Base-by-base conservation (phyloP, 2,113 vertebrate genomes). In the Tricholaema leucomelas region DNA sequence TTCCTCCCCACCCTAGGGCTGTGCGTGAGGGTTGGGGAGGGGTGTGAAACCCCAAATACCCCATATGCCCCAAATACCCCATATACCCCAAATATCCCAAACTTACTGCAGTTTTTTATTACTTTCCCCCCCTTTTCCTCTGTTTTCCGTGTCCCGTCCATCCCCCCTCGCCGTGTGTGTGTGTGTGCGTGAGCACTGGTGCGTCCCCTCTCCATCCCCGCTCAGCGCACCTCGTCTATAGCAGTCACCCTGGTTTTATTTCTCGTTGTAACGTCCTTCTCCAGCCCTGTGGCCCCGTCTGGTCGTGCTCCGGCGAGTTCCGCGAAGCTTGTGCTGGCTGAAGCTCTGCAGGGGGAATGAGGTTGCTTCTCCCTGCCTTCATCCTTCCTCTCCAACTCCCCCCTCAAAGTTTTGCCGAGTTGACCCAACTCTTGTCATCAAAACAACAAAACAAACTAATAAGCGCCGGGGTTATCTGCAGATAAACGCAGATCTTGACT, bases 401-500 rank as follows among this genome's bases (percentile, higher is more conserved):
- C 12, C 8, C 10, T 58, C 16, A 66, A 21, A 60, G 8, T 75
- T 85, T 50, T 36, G 19, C 12, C 5, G 31, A 40, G 12, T 10
- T 15, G 52, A 4, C 35, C 44, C 19, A 2, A n/a, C 54, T 30
- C 8, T 15, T 12, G 36, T 60, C 42, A 13, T 21, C 2, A 7
- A 19, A 1, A 20, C 4, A 6, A 10, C 15, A 30, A 27, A 19
- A 24, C 12, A 17, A 27, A 18, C 5, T 15, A 7, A 36, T 4
- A 18, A 38, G 1, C 19, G 0, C 65, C 14, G 63, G 74, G 69
- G 38, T 31, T 40, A 6, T 42, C 60, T 2, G 16, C 0, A 4
- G 20, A 4, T 2, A 31, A 28, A 19, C 0, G 20, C 38, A 2
- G 17, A 0, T 1, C 35, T 14, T 28, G 8, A 42, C 25, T 23